Percentiles rank a stretch among this genome's conserved stretches.
phyloP scores from a whole-genome alignment of 2,797 vertebrate genomes.

The Syngnathus rostellatus region DNA sequence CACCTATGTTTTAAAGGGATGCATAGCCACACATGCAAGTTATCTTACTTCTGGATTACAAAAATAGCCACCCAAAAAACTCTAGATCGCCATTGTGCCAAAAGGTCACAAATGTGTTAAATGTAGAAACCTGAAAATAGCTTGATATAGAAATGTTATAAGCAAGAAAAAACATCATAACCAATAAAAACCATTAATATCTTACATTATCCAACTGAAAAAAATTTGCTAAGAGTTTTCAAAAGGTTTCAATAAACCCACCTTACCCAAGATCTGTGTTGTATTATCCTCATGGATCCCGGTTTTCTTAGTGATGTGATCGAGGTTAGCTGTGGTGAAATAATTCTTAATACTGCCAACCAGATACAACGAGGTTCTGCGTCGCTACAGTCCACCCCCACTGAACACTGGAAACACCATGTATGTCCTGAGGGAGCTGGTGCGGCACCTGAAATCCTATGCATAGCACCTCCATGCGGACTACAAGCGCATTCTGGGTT shows the following conservation, averaged over 20 bases:
- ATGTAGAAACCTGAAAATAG: no score
- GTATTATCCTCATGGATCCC: conserved; percentile 40
- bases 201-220: background rate
- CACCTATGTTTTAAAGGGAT: no score
- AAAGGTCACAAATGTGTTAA: no score
- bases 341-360: conserved; percentile 72
- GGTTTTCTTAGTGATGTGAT: conserved; percentile 27
- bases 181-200: background rate
- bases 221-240: background rate
- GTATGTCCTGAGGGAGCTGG: conserved; percentile 62
- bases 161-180: background rate
- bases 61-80: no score
- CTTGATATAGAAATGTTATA: background rate
- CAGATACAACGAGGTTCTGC: conserved; percentile 88
- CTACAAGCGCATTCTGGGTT: background rate
- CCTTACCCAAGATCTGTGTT: conserved; percentile 60
- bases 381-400: conserved; percentile 87
- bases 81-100: no score
- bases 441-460: conserved; percentile 32
- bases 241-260: background rate
- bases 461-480: conserved; percentile 29
- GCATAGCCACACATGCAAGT: no score
- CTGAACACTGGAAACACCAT: conserved; percentile 78
- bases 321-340: conserved; percentile 30
- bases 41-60: no score